Base-by-base conservation (phyloP, 2,113 vertebrate genomes). In the Nyctereutes procyonoides region DNA sequence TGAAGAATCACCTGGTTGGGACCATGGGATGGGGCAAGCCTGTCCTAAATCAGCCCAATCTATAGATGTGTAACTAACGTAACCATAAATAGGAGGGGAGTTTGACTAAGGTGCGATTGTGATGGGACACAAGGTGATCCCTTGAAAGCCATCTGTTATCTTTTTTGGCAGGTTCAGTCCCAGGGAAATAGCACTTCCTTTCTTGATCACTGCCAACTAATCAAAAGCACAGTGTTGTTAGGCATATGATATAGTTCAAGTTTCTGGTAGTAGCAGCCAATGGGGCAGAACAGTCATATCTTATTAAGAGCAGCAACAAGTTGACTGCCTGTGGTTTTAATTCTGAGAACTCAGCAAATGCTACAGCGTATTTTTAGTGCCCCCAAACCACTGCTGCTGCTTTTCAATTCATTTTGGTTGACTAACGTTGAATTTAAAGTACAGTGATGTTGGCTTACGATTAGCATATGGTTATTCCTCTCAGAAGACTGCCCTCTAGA, bases 261-360 rank as follows among this genome's bases (percentile, higher is more conserved):
- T 98, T 98, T 97, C 98, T 98, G 97, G 0, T 96, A 81, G 97
- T 96, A 98, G 94, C 77, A 92, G 81, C 97, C 88, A 69, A 32
- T 96, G 94, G 88, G 93, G 97, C 97, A 97, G 95, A 93, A 79
- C 48, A 69, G 89, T 94, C 94, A 0, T 98, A 98, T 99, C 98
- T 98, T 98, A 98, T 96, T 97, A 58, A 30, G 74, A 98, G 96
- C 95, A 99, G 98, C 98, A 98, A 97, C 98, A 98, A 98, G 98
- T 98, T 98, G 97, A 55, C 95, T 93, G 97, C 92, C 96, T 98
- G 98, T 98, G 98, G 99, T 98, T 99, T 98, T 95, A 90, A 96
- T 98, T 99, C 97, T 99, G 96, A 98, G 97, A 99, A 98, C 98
- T 98, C 97, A 98, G 97, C 98, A 97, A 98, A 98, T 96, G 92